These are phyloP conservation scores for Sebastes glaucus DNA, from an alignment of 2,797 vertebrate genomes.

Conservation along the genomic window DNA sequence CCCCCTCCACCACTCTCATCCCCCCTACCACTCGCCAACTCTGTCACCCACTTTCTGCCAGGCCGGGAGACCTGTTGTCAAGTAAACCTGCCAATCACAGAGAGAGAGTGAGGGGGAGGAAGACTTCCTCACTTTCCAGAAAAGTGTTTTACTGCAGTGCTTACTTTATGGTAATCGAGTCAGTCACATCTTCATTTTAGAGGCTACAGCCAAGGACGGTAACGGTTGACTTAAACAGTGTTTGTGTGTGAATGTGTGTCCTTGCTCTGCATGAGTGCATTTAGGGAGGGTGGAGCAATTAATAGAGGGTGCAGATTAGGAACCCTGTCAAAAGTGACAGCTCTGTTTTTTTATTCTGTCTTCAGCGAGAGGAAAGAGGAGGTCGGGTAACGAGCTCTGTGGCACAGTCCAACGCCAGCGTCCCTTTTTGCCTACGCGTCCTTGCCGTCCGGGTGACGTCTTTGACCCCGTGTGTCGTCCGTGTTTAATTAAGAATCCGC, in stretches of 20 bases:
- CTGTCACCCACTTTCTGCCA: conserved; percentile 61
- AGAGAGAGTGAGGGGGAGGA: background rate
- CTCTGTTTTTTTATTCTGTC: conserved; percentile 23
- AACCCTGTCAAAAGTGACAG: conserved; percentile 52
- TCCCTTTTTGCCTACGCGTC: background rate
- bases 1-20: background rate
- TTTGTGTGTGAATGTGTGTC: background rate
- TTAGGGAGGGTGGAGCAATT: conserved; percentile 49
- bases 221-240: conserved; percentile 22
- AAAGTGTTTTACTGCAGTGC: conserved; percentile 33
- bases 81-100: conserved; percentile 75
- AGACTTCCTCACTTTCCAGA: background rate
- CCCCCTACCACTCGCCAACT: conserved; percentile 14
- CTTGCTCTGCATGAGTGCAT: conserved; percentile 11
- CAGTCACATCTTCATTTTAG: conserved; percentile 61
- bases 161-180: conserved; percentile 50
- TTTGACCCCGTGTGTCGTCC: conserved; percentile 50
- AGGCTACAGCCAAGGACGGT: conserved; percentile 42
- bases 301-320: conserved; percentile 59
- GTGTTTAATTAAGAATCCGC: conserved; percentile 75
- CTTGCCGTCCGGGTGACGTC: background rate
- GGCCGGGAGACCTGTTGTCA: conserved; percentile 60
- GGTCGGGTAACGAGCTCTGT: conserved; percentile 31
- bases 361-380: conserved; percentile 4
- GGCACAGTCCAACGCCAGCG: conserved; percentile 17